These are phyloP conservation scores for Furcula furcula DNA, from an alignment of 2,888 invertebrate genomes.

Conservation along the genomic window DNA sequence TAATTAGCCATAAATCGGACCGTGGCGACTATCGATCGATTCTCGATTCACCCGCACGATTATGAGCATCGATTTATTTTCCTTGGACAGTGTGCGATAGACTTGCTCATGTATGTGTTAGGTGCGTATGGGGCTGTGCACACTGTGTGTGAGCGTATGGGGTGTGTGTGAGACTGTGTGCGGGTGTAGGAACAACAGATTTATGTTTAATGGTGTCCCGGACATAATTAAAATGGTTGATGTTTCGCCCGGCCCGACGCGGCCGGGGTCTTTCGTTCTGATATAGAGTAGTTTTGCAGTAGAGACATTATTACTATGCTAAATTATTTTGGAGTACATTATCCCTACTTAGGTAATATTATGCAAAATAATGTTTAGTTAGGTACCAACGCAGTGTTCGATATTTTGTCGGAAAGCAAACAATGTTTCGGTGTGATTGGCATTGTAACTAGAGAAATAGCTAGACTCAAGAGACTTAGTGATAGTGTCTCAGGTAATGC, in stretches of 20 bases:
- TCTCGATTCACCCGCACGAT: slow-evolving; percentile 44
- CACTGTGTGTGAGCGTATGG: slow-evolving; percentile 14
- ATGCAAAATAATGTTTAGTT: no score
- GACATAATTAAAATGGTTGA: slow-evolving; percentile 81
- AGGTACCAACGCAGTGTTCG: no score
- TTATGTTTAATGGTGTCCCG: slow-evolving; percentile 81
- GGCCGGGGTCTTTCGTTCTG: slow-evolving; percentile 56
- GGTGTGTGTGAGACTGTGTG: slow-evolving; percentile 36
- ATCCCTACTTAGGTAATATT: no score
- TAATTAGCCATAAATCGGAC: slow-evolving; percentile 72
- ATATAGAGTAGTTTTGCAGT: slow-evolving; percentile 33
- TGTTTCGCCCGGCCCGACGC: slow-evolving; percentile 68
- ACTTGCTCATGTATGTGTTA: slow-evolving; percentile 9
- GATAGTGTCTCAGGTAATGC: no score
- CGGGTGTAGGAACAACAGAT: slow-evolving; percentile 69
- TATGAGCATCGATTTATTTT: slow-evolving; percentile 47
- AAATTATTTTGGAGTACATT: no score
- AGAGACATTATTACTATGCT: slow-evolving; percentile 34
- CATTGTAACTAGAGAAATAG: no score
- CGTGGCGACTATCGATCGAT: slow-evolving; percentile 58
- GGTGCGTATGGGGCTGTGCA: slow-evolving; percentile 3
- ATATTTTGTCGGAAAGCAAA: no score
- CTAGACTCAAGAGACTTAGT: no score
- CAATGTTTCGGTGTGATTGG: no score
- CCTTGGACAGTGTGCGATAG: slow-evolving; percentile 11